A percentile compares a stretch with the other conserved stretches of the same genome.
Evolutionary conservation across 2,113 vertebrate genomes (phyloP).

Genomic region (Trematocara variabile): DNA sequence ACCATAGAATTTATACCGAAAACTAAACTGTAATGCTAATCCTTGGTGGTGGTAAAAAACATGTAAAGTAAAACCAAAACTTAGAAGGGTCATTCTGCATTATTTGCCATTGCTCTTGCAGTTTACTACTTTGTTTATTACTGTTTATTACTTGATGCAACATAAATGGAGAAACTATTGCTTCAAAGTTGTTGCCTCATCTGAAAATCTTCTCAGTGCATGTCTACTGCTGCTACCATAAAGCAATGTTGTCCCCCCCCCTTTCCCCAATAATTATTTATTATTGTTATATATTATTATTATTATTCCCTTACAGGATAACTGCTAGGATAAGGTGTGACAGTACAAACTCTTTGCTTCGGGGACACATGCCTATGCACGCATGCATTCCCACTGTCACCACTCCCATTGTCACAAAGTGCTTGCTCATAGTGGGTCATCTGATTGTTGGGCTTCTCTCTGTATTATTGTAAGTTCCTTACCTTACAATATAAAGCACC

Average conservation of each 20-base stretch:
- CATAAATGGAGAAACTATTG: background rate
- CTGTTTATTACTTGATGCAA: background rate
- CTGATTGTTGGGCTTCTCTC: background rate
- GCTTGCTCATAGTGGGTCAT: background rate
- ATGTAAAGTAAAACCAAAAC: background rate
- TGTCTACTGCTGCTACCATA: background rate
- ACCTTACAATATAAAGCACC: background rate
- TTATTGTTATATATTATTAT: background rate
- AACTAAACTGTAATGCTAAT: background rate
- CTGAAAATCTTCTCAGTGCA: background rate
- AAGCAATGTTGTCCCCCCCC: background rate
- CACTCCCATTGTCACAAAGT: background rate
- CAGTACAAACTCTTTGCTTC: background rate
- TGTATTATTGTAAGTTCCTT: background rate
- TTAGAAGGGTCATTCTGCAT: background rate
- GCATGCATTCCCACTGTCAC: background rate
- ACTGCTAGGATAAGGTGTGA: background rate
- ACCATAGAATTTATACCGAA: background rate
- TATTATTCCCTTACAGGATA: background rate
- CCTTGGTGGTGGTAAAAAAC: background rate
- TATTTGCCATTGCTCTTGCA: background rate
- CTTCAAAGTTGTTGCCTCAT: background rate
- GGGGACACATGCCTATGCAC: background rate
- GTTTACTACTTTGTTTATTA: background rate
- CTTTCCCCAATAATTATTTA: background rate